phyloP scores from a whole-genome alignment of 2,888 invertebrate genomes.

The Octonoba sinensis region DNA sequence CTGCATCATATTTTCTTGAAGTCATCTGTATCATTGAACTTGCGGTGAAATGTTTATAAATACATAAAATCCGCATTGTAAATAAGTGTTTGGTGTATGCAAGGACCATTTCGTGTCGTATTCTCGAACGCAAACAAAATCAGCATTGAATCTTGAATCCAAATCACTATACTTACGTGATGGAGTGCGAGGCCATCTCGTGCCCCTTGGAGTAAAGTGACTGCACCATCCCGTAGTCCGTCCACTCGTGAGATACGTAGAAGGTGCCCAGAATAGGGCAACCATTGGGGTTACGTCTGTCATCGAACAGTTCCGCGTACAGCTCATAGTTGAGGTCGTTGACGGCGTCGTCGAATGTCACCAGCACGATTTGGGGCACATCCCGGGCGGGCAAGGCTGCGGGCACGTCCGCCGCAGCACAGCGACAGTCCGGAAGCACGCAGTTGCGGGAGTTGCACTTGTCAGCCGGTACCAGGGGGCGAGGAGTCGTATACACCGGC shows the following conservation, averaged over 20 bases:
- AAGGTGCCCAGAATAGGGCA: constrained; percentile 82
- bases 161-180: constrained; percentile 72
- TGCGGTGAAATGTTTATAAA: too few species aligned
- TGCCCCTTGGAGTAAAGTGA: constrained; percentile 94
- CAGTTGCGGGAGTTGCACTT: constrained; percentile 93
- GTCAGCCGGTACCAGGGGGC: constrained; percentile 70
- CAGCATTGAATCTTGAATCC: too few species aligned
- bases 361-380: constrained; percentile 90
- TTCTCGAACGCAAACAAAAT: too few species aligned
- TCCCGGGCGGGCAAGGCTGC: constrained; percentile 85
- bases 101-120: too few species aligned
- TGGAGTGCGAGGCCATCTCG: constrained; percentile 97
- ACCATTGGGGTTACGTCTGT: constrained; percentile 73
- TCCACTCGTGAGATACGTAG: constrained; percentile 99
- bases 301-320: constrained; percentile 78
- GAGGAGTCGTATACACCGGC: constrained; percentile 66
- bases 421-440: constrained; percentile 88
- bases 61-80: too few species aligned
- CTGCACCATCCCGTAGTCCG: constrained; percentile 97
- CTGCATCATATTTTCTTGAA: too few species aligned
- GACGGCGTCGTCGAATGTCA: constrained; percentile 95
- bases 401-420: constrained; percentile 91
- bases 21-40: too few species aligned
- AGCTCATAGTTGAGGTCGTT: constrained; percentile 94
- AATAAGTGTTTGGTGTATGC: too few species aligned